Conservation (phyloP, 2,113 vertebrate genomes). For the Semicossyphus pulcher region DNA sequence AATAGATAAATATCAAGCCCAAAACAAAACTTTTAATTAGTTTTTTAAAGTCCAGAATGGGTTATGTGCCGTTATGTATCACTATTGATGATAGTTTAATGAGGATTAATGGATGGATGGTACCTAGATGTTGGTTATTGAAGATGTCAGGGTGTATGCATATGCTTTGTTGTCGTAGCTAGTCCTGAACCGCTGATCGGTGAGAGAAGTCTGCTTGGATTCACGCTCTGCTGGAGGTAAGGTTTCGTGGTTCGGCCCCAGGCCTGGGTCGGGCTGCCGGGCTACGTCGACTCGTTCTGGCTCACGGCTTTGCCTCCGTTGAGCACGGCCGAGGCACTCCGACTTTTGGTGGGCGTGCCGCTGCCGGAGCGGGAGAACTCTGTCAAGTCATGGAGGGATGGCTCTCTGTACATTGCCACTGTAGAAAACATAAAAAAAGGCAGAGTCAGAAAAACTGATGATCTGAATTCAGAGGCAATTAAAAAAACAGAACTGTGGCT, state of each 20-base stretch:
- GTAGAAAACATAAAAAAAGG: conserved; percentile 66
- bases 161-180: conserved; percentile 69
- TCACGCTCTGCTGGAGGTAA: conserved; percentile 95
- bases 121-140: conserved; percentile 39
- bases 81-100: conserved; percentile 36
- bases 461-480: neutral
- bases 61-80: conserved; percentile 47
- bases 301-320: conserved; percentile 98
- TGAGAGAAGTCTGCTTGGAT: conserved; percentile 89
- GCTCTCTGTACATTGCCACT: conserved; percentile 99
- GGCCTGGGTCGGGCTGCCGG: conserved; percentile 80
- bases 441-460: conserved; percentile 9
- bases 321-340: conserved; percentile 96
- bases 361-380: conserved; percentile 98
- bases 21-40: conserved; percentile 39
- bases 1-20: conserved; percentile 70
- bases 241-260: conserved; percentile 87
- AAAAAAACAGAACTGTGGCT: neutral
- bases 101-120: conserved; percentile 55
- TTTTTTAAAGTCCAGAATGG: conserved; percentile 40
- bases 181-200: conserved; percentile 86
- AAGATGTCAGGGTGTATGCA: conserved; percentile 55
- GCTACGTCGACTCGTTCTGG: conserved; percentile 99
- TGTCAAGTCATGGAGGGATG: conserved; percentile 97
- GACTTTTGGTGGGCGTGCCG: conserved; percentile 98